Evolutionary conservation across 2,888 invertebrate genomes (phyloP), one percentile per base, ranked within the genome.

Genomic region (Drosophila niveifrons): DNA sequence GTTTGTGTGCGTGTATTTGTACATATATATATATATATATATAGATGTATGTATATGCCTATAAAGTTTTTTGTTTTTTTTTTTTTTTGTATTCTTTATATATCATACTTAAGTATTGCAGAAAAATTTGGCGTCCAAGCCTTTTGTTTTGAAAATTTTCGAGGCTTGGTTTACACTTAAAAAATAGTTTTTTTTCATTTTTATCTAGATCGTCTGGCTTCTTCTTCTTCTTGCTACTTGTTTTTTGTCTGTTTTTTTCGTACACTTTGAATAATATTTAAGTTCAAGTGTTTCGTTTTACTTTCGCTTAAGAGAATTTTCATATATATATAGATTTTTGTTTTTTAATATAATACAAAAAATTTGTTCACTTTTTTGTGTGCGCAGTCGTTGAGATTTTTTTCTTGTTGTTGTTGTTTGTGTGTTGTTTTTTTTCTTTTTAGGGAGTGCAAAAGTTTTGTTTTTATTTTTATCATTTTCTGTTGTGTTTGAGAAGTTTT

Each of bases 321-420:
- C 4, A 23, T 23, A 23, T 23, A 23, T 23, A 23, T 23, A 23
- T 23, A 23, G 4, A 23, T 23, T 23, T 23, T 18, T 23, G 4
- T 23, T 23, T 75, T 71, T 66, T 39, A 72, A 61, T 86, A 67
- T 83, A 83, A 75, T 84, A 84, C 73, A 87, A 87, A 88, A 83
- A 88, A 79, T 79, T 83, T 83, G 72, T 82, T 81, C 78, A 74
- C 80, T 63, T 80, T 71, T 69, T 75, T 72, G 76, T 85, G 88
- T 85, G 85, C 85, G 85, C 88, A 88, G 88, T 85, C 88, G 85
- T 83, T 83, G 85, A 83, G 88, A 71, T 86, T 80, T 73, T 72
- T 51, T 65, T 65, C 15, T 72, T 62, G 4, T 67, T 68, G 31
- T 69, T 57, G 3, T 66, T 74, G 11, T 59, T 59, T 51, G 23